Evolutionary conservation across 1,140 invertebrate genomes (phyloP), one percentile per base, ranked within the genome.

Genomic region (Antheraea mylitta): DNA sequence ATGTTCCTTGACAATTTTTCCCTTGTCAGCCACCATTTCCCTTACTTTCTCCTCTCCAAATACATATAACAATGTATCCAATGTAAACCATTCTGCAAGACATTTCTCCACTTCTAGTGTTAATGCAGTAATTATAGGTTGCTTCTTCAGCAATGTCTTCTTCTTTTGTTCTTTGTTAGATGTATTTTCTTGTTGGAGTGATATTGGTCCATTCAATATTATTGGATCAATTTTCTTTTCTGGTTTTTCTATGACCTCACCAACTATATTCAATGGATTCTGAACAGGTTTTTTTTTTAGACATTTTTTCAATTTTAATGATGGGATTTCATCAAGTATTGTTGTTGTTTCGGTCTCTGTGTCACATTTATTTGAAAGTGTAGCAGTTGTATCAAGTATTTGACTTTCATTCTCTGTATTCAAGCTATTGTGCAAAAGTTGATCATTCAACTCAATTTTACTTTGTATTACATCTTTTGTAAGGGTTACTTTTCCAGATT

Each of bases 31-130:
- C 3, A 95, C 83, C 72, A 94, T 88, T 82, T 93, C 86, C 83
- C 92, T 94, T 7, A 94, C 87, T 85, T 87, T 93, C 45, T 89
- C 83, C 80, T 94, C 93, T 4, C 94, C 94, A 84, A 93, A 93
- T 66, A 95, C 70, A 75, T 93, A 93, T 9, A 93, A 77, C 66
- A 93, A 79, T 3, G 94, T 93, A 65, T 95, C 94, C 18, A 94
- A 73, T n/a, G 92, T 93, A 70, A 94, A 90, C 94, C 94, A 95
- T 81, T 94, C 93, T 16, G 91, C 83, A 22, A 95, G 71, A 80
- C 89, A 92, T 80, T 93, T 93, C 79, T 93, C 93, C 45, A 94
- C 88, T 74, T 92, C 83, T 69, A 92, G 85, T 30, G 84, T 85
- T 59, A 89, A 75, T 18, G 73, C 72, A 4, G 81, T 82, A 36